These are phyloP conservation scores for Aphidius ervi DNA, from an alignment of 1,140 invertebrate species.

Conservation along the genomic window DNA sequence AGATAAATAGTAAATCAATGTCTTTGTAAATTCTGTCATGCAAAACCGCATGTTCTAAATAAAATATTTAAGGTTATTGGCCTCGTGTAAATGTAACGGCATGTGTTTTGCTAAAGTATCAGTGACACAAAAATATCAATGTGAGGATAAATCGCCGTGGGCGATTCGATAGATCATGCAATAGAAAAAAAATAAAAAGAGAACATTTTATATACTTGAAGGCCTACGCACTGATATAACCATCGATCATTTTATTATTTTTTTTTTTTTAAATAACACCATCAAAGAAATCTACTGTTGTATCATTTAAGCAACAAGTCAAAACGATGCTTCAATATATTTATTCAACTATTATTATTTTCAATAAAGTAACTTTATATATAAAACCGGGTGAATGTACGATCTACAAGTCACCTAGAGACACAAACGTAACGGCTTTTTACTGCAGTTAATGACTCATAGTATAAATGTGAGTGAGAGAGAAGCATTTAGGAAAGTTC, in stretches of 20 bases:
- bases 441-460: constrained; percentile 21
- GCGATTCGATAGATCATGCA: constrained; percentile 16
- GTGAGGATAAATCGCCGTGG: constrained; percentile 3
- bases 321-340: not conserved
- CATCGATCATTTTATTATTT: not conserved
- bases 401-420: constrained; percentile 10
- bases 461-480: not conserved
- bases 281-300: not conserved
- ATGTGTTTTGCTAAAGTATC: constrained; percentile 4
- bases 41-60: not conserved
- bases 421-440: constrained; percentile 22
- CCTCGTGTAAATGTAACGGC: constrained; percentile 18
- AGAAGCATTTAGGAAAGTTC: not conserved
- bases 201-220: not conserved
- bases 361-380: not conserved
- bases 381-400: constrained; percentile 17
- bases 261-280: constrained; percentile 1
- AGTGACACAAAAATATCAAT: constrained; percentile 12
- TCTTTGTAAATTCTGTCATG: not conserved
- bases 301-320: not conserved
- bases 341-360: not conserved
- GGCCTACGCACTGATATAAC: not conserved
- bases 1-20: not conserved
- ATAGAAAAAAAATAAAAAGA: constrained; percentile 9
- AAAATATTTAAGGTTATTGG: constrained; percentile 15